Conservation (phyloP, 2,113 vertebrate genomes). For the Caranx melampygus region DNA sequence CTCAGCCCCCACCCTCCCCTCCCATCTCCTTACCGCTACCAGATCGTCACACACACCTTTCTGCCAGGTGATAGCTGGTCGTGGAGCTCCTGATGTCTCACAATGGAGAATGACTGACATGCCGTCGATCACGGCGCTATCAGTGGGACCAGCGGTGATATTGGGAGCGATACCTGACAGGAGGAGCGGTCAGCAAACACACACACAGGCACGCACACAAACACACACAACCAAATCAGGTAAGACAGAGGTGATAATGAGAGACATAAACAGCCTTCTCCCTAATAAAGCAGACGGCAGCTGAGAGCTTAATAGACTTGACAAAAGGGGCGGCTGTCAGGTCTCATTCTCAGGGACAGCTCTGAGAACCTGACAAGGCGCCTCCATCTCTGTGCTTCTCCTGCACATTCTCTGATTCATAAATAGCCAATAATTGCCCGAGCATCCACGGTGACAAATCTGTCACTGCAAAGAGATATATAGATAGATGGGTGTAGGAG, state of each 20-base stretch:
- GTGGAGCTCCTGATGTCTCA: constrained; percentile 94
- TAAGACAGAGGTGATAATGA: constrained; percentile 73
- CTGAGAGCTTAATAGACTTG: constrained; percentile 73
- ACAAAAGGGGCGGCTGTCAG: constrained; percentile 71
- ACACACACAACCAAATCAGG: constrained; percentile 50
- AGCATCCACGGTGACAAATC: constrained; percentile 73
- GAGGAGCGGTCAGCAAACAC: constrained; percentile 36
- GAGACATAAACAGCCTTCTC: constrained; percentile 68
- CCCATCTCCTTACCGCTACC: too few species aligned
- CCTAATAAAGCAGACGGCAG: constrained; percentile 68
- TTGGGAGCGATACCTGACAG: constrained; percentile 94
- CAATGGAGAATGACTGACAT: constrained; percentile 94
- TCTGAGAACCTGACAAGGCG: constrained; percentile 64
- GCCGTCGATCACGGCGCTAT: constrained; percentile 96
- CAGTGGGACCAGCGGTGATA: constrained; percentile 94
- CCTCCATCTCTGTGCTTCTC: constrained; percentile 47
- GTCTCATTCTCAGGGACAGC: constrained; percentile 64
- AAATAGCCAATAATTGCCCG: constrained; percentile 77
- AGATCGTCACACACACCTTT: constrained; percentile 84
- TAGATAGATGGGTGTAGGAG: constrained; percentile 65
- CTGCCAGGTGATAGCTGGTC: constrained; percentile 98
- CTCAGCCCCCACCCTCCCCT: too few species aligned
- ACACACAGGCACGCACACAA: constrained; percentile 21
- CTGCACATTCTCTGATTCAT: constrained; percentile 61
- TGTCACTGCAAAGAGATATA: constrained; percentile 66